Evolutionary conservation across 2,113 vertebrate species (phyloP).

Genomic region (Vulpes lagopus): DNA sequence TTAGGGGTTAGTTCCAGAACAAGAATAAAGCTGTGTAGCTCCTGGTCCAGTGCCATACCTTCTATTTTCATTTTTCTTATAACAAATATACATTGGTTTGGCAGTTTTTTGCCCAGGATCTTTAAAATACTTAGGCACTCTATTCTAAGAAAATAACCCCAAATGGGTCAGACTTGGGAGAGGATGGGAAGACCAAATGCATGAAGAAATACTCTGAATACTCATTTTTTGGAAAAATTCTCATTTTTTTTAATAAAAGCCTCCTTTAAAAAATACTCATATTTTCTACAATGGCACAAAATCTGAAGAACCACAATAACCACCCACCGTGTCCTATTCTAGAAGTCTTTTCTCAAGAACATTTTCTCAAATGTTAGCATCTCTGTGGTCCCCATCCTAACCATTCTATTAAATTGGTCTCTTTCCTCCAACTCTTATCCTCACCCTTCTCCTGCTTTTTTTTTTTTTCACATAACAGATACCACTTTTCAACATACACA

Average conservation of each 20-base stretch:
- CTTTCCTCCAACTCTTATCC: neutral
- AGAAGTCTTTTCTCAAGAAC: neutral
- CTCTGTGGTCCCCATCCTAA: neutral
- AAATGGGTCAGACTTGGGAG: no score
- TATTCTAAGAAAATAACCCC: slow-evolving; percentile 5
- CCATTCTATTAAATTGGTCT: neutral
- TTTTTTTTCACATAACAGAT: neutral
- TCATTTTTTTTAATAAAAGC: neutral
- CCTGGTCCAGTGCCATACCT: accelerated
- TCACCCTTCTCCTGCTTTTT: neutral
- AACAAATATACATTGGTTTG: neutral
- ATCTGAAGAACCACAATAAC: neutral
- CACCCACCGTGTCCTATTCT: neutral
- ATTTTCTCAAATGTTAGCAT: neutral
- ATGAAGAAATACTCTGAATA: neutral
- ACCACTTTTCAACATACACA: neutral
- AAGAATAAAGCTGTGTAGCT: neutral
- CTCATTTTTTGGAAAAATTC: neutral
- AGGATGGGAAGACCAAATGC: neutral
- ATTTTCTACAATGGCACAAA: neutral
- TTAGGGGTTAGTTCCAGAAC: neutral
- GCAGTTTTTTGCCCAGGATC: neutral
- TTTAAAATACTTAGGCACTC: slow-evolving; percentile 15
- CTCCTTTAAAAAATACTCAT: neutral
- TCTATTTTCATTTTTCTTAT: neutral